phyloP scores from a whole-genome alignment of 2,888 invertebrate genomes.

The Gibbula magus region DNA sequence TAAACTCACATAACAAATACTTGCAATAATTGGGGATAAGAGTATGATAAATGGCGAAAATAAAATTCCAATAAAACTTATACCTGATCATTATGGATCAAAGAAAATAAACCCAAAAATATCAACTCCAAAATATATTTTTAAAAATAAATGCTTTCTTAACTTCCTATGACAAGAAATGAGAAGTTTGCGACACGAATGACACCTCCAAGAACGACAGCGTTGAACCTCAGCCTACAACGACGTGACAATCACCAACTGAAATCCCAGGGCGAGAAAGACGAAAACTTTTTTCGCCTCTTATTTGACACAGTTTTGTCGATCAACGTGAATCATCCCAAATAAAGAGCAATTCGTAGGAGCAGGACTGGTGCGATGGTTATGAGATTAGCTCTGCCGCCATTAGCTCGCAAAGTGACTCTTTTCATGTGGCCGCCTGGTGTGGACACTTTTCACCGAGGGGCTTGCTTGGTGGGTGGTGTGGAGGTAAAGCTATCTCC shows the following conservation, averaged over 20 bases:
- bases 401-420: constrained; percentile 20
- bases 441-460: neutral
- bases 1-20: too few relatives aligned
- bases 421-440: constrained; percentile 7
- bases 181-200: neutral
- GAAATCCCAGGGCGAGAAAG: neutral
- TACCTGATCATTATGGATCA: too few relatives aligned
- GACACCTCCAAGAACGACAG: neutral
- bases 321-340: constrained; percentile 13
- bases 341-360: constrained; percentile 10
- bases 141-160: too few relatives aligned
- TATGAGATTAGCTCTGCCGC: constrained; percentile 1
- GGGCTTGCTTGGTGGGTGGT: neutral
- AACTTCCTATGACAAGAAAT: too few relatives aligned
- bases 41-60: neutral
- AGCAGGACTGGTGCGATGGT: neutral
- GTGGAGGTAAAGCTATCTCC: neutral
- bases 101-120: too few relatives aligned
- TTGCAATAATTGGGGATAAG: too few relatives aligned
- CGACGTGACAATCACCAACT: neutral
- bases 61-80: too few relatives aligned
- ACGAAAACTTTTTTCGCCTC: neutral
- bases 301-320: neutral
- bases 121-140: too few relatives aligned
- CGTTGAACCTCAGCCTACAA: neutral